Percentiles rank a stretch among this genome's conserved stretches.
phyloP scores from a whole-genome alignment of 2,888 invertebrate species.

The Pasiphila rectangulata region DNA sequence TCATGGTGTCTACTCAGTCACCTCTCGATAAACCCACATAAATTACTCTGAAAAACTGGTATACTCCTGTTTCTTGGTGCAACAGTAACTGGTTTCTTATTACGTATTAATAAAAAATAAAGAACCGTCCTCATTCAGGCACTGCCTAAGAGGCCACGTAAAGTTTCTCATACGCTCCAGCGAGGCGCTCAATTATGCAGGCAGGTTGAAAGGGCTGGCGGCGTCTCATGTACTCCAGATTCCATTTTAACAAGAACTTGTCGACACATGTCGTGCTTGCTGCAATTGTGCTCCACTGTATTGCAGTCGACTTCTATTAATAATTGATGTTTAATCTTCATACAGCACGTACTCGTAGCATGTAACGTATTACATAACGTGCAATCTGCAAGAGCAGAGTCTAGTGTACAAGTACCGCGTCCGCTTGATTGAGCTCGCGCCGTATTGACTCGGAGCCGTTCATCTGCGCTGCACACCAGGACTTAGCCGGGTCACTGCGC shows the following conservation, averaged over 20 bases:
- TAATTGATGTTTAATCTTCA: constrained; percentile 22
- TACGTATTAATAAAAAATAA: background rate
- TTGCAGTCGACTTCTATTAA: constrained; percentile 11
- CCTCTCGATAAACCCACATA: no score
- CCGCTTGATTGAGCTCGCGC: constrained; percentile 27
- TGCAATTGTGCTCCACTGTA: constrained; percentile 5
- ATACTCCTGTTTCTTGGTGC: no score
- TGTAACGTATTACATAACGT: no score
- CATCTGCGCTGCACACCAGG: constrained; percentile 19
- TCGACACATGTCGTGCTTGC: constrained; percentile 9
- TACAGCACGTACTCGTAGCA: no score
- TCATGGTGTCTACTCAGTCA: no score
- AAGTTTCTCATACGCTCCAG: constrained; percentile 20
- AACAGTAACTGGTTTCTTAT: no score
- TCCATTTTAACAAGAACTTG: constrained; percentile 7
- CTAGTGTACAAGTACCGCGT: background rate
- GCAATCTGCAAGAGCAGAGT: no score
- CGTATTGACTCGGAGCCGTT: constrained; percentile 29
- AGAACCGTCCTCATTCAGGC: background rate
- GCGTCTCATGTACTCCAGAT: constrained; percentile 19
- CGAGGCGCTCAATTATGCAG: constrained; percentile 26
- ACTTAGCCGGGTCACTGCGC: constrained; percentile 49
- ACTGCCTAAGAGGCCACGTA: constrained; percentile 6
- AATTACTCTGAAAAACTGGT: no score
- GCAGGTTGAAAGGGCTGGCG: constrained; percentile 24